Conservation (phyloP, 2,797 vertebrate genomes). For the Melanogrammus aeglefinus region DNA sequence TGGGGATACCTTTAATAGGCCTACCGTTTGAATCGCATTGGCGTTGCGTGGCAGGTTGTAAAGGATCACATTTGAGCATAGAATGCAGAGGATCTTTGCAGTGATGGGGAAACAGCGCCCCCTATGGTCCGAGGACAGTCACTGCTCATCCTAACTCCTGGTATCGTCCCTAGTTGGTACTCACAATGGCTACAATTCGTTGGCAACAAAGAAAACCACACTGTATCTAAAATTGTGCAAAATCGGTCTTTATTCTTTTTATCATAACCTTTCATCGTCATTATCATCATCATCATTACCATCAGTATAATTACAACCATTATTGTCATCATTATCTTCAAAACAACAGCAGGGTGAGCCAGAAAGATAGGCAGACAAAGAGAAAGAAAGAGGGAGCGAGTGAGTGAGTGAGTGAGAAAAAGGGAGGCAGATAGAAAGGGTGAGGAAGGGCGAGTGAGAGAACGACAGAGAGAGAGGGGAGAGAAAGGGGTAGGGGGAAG, state of each 20-base stretch:
- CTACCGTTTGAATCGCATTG: not conserved
- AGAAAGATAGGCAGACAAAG: slow-evolving; percentile 9
- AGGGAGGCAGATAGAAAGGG: not conserved
- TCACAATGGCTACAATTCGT: slow-evolving; percentile 10
- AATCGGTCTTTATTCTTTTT: slow-evolving; percentile 74
- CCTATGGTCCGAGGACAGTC: not conserved
- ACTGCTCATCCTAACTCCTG: not conserved
- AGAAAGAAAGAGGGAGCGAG: slow-evolving; percentile 13
- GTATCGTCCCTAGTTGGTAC: not conserved
- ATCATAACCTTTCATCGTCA: slow-evolving; percentile 46
- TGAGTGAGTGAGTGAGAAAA: not conserved
- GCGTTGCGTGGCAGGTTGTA: not conserved
- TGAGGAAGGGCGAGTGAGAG: slow-evolving; percentile 15
- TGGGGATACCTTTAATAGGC: not conserved
- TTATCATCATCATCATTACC: slow-evolving; percentile 36
- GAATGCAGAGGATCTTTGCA: no score
- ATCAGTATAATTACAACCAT: slow-evolving; percentile 43
- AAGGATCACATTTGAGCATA: not conserved
- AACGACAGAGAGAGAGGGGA: slow-evolving; percentile 1
- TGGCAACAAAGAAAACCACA: slow-evolving; percentile 43
- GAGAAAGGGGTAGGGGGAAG: slow-evolving; percentile 22
- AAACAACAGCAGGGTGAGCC: slow-evolving; percentile 45
- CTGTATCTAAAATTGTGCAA: slow-evolving; percentile 77
- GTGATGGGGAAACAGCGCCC: not conserved
- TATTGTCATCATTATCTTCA: slow-evolving; percentile 10